Base-by-base conservation (phyloP, 2,113 vertebrate genomes). In the Antechinus stuartii region DNA sequence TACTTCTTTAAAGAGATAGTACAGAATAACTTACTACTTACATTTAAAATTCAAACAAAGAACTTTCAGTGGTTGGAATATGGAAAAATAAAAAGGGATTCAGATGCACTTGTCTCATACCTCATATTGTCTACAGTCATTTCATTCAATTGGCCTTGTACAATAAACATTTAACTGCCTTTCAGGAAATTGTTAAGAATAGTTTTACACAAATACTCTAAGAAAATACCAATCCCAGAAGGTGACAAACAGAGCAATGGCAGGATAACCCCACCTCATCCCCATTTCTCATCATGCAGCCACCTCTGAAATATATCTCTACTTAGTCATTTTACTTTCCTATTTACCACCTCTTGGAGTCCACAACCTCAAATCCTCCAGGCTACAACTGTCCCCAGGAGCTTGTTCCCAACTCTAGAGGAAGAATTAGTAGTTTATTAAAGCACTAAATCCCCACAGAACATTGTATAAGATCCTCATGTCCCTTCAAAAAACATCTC, bases 111-210 rank as follows among this genome's bases (percentile, higher is more conserved):
- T 84, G 68, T 35, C 35, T 84, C 68, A 19, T 8, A 50, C 30
- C 30, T 68, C 57, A 68, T 35, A 35, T 14, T 35, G 27, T 68
- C 57, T 30, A 61, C 10, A 76, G 46, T 42, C 50, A 55, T n/a
- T 27, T 93, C 93, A 42, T 95, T 96, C 91, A 95, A 91, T 35
- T 95, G 92, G 90, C 57, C 96, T 57, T 68, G 30, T 46, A 49
- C 42, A 90, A 0, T 94, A 97, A 97, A 92, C 95, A 91, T 90
- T 95, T 68, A 68, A 12, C 57, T 96, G 94, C 57, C 91, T 97
- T 95, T 91, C 22, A 94, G 93, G 93, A 25, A 92, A 92, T 47
- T 16, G 54, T 96, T 47, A 54, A 53, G 93, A 97, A 94, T 68
- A 95, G 68, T 91, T 47, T 90, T 84, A 96, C 89, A 22, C 35